Evolutionary conservation across 2,113 vertebrate species (phyloP), one percentile per base, ranked within the genome.

Genomic region (Anhinga anhinga): DNA sequence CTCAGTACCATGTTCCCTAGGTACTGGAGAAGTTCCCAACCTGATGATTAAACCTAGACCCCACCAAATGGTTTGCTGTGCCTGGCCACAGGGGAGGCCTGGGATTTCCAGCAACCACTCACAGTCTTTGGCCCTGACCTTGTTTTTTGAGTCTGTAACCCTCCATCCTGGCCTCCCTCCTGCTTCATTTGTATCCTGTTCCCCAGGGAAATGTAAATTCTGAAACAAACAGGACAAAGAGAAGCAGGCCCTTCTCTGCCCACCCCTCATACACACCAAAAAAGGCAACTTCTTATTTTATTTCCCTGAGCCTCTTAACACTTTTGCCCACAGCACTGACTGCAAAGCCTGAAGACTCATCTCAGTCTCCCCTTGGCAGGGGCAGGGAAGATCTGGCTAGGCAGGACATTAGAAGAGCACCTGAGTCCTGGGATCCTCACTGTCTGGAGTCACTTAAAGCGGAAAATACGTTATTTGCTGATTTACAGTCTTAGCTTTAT

Each of bases 71-170:
- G 32, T 86, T 82, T 84, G 22, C n/a, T 72, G 40, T 77, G 83
- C 77, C 80, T 69, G 56, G 56, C 27, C 27, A 2, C 27, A 86
- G 30, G 9, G 45, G 19, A 86, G 59, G 72, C 45, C 73, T 86
- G 88, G 81, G 91, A 91, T 77, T 95, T 96, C 88, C 83, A 85
- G 69, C 56, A 85, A 76, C 27, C 45, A 70, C 70, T 93, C 91
- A 92, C 3, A 17, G 40, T 69, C 88, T 94, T 90, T 82, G 62
- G 62, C 69, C 91, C 34, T 89, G 88, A 94, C 95, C 83, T 95
- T 78, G 38, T 44, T 76, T 76, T 83, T 82, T 86, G 62, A 80
- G 55, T 7, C 23, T 50, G 32, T 78, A 81, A 82, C 59, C 77
- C 40, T 88, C 21, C 79, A 81, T 55, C 55, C 63, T 15, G 81